Percentiles rank a stretch among this genome's conserved stretches.
Conservation (phyloP, 2,888 invertebrate species). For the Andrena minutula region DNA sequence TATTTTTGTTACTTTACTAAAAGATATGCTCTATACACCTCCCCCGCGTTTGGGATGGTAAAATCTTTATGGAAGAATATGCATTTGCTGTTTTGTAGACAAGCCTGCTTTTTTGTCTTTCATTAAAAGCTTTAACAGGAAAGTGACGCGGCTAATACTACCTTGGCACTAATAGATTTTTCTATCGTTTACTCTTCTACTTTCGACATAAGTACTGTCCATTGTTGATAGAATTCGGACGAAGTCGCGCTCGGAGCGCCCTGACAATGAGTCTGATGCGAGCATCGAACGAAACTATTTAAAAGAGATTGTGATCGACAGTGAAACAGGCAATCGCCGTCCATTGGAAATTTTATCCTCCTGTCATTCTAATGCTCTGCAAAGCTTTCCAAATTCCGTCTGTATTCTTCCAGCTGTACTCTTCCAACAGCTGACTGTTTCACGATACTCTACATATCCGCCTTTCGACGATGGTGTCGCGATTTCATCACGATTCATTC, state of each 20-base stretch:
- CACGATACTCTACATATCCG: constrained; percentile 10
- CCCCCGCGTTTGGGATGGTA: too few relatives aligned
- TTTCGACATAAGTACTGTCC: constrained; percentile 10
- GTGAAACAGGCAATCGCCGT: constrained; percentile 51
- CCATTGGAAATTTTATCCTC: constrained; percentile 40
- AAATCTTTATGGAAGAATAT: not conserved
- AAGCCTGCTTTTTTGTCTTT: not conserved
- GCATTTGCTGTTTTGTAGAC: not conserved
- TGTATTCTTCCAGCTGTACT: constrained; percentile 24
- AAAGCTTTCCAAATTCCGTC: constrained; percentile 28
- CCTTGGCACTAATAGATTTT: constrained; percentile 28
- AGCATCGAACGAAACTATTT: constrained; percentile 41
- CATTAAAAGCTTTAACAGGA: not conserved
- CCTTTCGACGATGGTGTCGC: not conserved
- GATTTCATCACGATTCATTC: not conserved
- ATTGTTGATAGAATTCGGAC: not conserved
- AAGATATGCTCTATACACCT: not conserved
- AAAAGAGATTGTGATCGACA: constrained; percentile 31
- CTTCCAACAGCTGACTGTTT: constrained; percentile 26
- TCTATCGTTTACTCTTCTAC: constrained; percentile 7
- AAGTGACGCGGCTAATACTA: not conserved
- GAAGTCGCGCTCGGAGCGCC: not conserved
- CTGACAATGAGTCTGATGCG: not conserved
- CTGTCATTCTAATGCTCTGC: not conserved
- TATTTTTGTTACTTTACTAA: not conserved